Conservation (phyloP, 2,797 vertebrate species). For the Myotis planiceps region DNA sequence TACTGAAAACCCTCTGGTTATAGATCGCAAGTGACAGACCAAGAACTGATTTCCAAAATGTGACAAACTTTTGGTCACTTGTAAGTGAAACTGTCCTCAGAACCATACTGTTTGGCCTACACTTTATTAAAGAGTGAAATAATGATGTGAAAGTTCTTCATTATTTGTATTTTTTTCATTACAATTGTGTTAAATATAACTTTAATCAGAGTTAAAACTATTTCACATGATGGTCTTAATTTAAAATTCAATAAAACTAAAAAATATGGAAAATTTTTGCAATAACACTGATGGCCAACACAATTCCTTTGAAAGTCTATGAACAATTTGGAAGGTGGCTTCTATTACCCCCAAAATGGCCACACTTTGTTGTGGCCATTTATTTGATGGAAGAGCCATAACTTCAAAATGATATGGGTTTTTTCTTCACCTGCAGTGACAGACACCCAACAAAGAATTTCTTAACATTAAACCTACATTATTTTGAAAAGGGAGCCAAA, state of each 20-base stretch:
- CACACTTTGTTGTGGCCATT: not conserved
- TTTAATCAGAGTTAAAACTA: slow-evolving; percentile 29
- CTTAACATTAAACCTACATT: not conserved
- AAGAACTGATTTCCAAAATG: not conserved
- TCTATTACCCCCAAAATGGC: not conserved
- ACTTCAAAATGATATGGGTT: not conserved
- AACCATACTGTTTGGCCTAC: not conserved
- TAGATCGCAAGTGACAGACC: not conserved
- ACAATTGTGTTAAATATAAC: not conserved
- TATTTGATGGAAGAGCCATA: not conserved
- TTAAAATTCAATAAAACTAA: not conserved
- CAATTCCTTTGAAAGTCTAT: not conserved
- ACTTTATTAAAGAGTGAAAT: not conserved
- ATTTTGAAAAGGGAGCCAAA: not conserved
- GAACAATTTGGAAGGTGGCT: not conserved
- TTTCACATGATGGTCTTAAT: not conserved
- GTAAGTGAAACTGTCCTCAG: not conserved
- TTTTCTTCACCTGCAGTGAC: not conserved
- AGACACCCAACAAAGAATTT: not conserved
- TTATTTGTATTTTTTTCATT: not conserved
- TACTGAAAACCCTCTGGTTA: not conserved
- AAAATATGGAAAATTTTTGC: slow-evolving; percentile 21
- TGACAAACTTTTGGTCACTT: not conserved
- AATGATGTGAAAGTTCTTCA: not conserved
- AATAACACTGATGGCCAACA: not conserved